These are phyloP conservation scores for Mus spretus DNA, from an alignment of 2,797 vertebrate species.

Conservation along the genomic window DNA sequence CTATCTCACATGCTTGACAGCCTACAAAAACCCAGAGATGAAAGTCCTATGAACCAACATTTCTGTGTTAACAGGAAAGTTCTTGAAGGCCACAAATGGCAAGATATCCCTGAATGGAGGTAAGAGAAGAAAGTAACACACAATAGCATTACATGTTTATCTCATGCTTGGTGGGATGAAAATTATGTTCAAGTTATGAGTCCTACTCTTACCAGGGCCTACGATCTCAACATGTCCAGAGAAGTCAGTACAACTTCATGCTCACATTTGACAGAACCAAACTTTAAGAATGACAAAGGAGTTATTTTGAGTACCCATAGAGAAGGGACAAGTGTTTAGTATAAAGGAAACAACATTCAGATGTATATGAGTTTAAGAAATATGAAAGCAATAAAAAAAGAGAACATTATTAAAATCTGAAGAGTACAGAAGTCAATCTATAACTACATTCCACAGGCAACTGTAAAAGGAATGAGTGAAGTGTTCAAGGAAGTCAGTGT, in stretches of 20 bases:
- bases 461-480: neutral
- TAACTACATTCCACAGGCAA: neutral
- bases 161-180: slow-evolving; percentile 4
- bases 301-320: neutral
- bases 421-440: neutral
- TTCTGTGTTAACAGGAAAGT: neutral
- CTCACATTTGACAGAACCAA: neutral
- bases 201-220: neutral
- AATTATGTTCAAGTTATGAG: neutral
- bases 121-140: neutral
- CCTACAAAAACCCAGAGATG: neutral
- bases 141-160: neutral
- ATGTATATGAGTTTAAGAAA: neutral
- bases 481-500: neutral
- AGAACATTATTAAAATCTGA: neutral
- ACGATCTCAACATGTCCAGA: neutral
- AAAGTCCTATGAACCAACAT: neutral
- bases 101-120: neutral
- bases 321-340: neutral
- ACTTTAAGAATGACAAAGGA: neutral
- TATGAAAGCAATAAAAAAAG: neutral
- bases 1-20: neutral
- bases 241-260: neutral
- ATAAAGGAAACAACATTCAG: neutral
- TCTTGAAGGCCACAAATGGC: neutral